phyloP scores from a whole-genome alignment of 2,113 vertebrate species.

The Carassius carassius region DNA sequence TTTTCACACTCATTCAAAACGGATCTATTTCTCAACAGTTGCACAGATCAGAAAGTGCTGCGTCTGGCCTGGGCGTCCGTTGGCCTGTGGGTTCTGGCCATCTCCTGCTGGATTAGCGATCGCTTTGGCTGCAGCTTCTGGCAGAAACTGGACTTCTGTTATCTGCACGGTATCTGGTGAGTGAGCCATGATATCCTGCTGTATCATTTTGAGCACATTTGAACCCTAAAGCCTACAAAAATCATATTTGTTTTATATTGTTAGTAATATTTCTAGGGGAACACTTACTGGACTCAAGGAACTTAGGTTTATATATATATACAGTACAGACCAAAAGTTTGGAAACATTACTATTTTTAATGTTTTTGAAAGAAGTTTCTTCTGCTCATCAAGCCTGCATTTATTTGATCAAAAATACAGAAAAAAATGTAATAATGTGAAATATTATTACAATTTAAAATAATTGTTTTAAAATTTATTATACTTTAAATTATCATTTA shows the following conservation, averaged over 20 bases:
- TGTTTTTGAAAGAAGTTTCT: too few relatives aligned
- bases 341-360: too few relatives aligned
- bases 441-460: too few relatives aligned
- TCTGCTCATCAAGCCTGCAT: too few relatives aligned
- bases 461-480: too few relatives aligned
- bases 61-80: slow-evolving; percentile 72
- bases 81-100: slow-evolving; percentile 82
- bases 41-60: slow-evolving; percentile 73
- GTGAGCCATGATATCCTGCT: slow-evolving; percentile 36
- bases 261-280: too few relatives aligned
- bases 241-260: neutral
- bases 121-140: slow-evolving; percentile 87
- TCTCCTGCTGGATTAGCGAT: slow-evolving; percentile 91
- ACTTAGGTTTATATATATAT: too few relatives aligned
- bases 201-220: neutral
- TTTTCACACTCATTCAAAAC: neutral
- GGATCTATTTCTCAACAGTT: slow-evolving; percentile 69
- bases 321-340: too few relatives aligned
- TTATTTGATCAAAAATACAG: too few relatives aligned
- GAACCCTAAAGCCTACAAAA: neutral
- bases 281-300: too few relatives aligned
- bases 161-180: slow-evolving; percentile 94
- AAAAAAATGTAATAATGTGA: too few relatives aligned
- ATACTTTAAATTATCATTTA: too few relatives aligned
- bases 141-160: slow-evolving; percentile 86